Conservation (phyloP, 2,797 vertebrate species). For the Alcedo atthis region DNA sequence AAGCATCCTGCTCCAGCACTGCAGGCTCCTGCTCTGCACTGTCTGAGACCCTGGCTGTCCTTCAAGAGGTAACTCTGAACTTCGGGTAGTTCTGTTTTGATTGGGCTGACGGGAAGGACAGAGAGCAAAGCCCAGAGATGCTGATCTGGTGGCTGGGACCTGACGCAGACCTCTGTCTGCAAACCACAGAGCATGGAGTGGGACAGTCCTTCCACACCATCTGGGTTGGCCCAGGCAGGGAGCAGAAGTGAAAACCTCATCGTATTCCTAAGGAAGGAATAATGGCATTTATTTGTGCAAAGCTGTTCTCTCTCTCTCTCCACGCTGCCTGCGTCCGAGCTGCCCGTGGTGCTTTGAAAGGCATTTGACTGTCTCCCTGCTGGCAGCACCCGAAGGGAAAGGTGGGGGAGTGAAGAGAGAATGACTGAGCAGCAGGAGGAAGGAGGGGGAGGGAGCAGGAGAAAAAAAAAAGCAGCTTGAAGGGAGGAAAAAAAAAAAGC, state of each 20-base stretch:
- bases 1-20: neutral
- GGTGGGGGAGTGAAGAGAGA: neutral
- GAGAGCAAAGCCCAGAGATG: neutral
- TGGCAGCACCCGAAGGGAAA: neutral
- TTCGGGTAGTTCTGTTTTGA: neutral
- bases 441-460: neutral
- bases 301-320: neutral
- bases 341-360: neutral
- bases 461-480: slow-evolving; percentile 6
- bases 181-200: accelerated
- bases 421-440: slow-evolving; percentile 6
- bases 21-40: neutral
- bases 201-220: neutral
- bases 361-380: neutral
- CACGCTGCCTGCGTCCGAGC: neutral
- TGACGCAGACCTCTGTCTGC: neutral
- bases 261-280: neutral
- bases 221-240: neutral
- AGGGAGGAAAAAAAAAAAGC: neutral
- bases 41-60: neutral
- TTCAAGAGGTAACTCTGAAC: neutral
- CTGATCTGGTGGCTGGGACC: neutral
- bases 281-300: neutral
- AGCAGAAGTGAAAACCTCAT: neutral
- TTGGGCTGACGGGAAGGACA: neutral